Evolutionary conservation across 1,140 invertebrate species (phyloP), one percentile per base, ranked within the genome.

Genomic region (Trachymyrmex septentrionalis): DNA sequence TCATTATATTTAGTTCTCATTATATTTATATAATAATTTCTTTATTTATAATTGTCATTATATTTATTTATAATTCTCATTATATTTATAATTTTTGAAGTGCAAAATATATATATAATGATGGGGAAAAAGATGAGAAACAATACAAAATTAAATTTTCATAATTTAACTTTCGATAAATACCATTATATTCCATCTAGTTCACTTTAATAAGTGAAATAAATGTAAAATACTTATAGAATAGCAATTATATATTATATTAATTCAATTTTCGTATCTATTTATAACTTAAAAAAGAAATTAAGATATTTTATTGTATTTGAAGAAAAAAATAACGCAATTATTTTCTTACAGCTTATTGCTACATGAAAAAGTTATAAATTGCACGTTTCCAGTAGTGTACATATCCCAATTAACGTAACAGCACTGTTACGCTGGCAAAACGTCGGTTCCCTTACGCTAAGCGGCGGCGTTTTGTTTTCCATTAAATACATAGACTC

Each of bases 381-480:
- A 71, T 71, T 38, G 48, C 48, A 14, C 48, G 5, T 48, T 57
- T 21, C 2, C 27, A n/a, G 21, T 27, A 4, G 0, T 19, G 24
- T 50, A 38, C n/a, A n/a, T n/a, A n/a, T 57, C 30, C 64, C 10
- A 71, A 71, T 81, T 67, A 80, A 53, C n/a, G 27, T 14, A 71
- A 38, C 21, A 34, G 1, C 4, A 6, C 21, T 16, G 19, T 72
- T 61, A 30, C 38, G 19, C 9, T n/a, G 69, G 55, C 16, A 61
- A 84, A 75, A 57, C 44, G 27, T 73, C 55, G 38, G 55, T 50
- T 73, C 44, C 38, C 12, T 12, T 24, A n/a, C 55, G 55, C 9
- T 84, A 84, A 84, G 21, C 80, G 27, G 21, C 16, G 30, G 3
- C 80, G 80, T 84, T 84, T 84, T 84, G 80, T 84, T 75, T 73